Evolutionary conservation across 2,888 invertebrate species (phyloP).

Genomic region (Drosophila pseudotalamancana): DNA sequence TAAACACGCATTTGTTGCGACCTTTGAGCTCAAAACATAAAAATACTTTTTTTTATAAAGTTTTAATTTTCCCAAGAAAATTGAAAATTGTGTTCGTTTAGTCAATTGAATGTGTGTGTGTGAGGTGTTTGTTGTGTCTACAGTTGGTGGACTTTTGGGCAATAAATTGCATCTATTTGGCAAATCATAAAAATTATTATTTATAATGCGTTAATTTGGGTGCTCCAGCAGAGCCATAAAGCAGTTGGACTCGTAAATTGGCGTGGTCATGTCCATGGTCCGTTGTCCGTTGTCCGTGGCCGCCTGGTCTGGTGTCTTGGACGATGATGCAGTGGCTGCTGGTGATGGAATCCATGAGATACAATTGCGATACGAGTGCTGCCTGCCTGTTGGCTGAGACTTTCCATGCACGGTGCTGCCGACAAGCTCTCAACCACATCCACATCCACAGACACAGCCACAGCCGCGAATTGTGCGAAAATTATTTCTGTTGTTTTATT

Average conservation of each 20-base stretch:
- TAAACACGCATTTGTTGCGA: too few relatives aligned
- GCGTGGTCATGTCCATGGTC: slow-evolving; percentile 33
- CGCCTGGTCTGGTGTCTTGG: slow-evolving; percentile 20
- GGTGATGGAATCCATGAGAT: slow-evolving; percentile 59
- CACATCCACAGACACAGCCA: slow-evolving; percentile 20
- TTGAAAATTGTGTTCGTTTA: slow-evolving; percentile 1
- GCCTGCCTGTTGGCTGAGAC: slow-evolving; percentile 54
- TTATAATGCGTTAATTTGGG: slow-evolving; percentile 72
- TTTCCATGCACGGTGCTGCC: slow-evolving; percentile 57
- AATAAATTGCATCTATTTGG: slow-evolving; percentile 57
- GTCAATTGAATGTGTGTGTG: neutral
- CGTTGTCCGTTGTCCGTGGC: slow-evolving; percentile 28
- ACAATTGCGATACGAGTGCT: slow-evolving; percentile 23
- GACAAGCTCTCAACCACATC: slow-evolving; percentile 26
- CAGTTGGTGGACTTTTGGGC: slow-evolving; percentile 20
- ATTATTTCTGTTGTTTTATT: slow-evolving; percentile 70
- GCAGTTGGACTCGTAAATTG: slow-evolving; percentile 72
- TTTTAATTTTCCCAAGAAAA: neutral
- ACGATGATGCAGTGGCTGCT: slow-evolving; percentile 16
- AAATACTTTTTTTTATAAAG: too few relatives aligned
- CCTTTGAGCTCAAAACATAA: too few relatives aligned
- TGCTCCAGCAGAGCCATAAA: slow-evolving; percentile 65
- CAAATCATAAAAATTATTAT: slow-evolving; percentile 78
- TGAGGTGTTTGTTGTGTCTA: neutral
- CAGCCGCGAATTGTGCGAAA: slow-evolving; percentile 53